These are phyloP conservation scores for Sipha maydis DNA, from an alignment of 2,888 invertebrate species.

Conservation along the genomic window DNA sequence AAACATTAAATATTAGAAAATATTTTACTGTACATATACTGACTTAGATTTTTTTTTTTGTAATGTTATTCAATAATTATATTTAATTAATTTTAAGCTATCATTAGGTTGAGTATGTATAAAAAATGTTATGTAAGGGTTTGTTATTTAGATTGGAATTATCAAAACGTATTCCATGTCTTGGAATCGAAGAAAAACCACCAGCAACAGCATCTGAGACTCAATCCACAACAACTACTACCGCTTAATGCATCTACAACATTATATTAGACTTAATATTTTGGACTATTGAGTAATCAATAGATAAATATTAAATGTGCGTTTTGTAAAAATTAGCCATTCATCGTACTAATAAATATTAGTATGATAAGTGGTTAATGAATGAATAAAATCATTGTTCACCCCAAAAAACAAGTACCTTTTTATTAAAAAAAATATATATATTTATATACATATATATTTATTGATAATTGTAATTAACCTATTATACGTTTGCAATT, in stretches of 20 bases:
- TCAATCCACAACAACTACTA: conserved; percentile 35
- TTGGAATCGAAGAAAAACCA: conserved; percentile 69
- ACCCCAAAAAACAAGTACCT: neutral
- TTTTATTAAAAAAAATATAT: neutral
- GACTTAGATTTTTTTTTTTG: no score
- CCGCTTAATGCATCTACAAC: conserved; percentile 7
- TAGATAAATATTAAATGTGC: conserved; percentile 16
- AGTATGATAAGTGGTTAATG: no score
- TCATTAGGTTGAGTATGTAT: no score
- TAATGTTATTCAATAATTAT: no score
- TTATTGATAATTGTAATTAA: neutral
- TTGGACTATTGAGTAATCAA: neutral
- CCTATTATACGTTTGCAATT: neutral
- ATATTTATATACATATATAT: neutral
- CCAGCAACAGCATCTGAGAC: conserved; percentile 65
- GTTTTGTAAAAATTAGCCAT: conserved; percentile 13
- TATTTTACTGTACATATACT: no score
- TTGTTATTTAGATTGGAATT: conserved; percentile 74
- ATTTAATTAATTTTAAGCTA: no score
- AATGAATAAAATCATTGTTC: no score
- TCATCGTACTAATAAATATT: neutral
- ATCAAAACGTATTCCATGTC: conserved; percentile 83
- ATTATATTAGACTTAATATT: conserved; percentile 1
- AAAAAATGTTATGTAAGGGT: no score
- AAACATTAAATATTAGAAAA: no score